These are phyloP conservation scores for Vicugna pacos DNA, from an alignment of 2,113 vertebrate genomes.

Conservation along the genomic window DNA sequence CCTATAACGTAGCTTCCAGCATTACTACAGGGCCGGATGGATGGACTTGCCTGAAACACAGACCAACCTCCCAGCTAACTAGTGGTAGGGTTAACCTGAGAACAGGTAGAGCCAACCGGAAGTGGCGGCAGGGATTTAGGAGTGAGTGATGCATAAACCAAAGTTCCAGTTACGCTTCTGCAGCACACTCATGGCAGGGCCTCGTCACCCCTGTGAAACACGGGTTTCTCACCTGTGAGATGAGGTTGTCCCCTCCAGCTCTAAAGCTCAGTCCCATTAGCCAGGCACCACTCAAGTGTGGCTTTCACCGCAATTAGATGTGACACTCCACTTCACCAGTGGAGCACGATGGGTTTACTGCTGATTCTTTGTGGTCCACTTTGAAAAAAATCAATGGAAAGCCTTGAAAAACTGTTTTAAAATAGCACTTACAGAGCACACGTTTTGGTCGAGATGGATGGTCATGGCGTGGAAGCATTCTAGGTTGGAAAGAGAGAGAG, in stretches of 20 bases:
- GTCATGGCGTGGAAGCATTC: not conserved
- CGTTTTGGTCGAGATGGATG: constrained; percentile 41
- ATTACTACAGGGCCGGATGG: not conserved
- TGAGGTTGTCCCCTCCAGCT: not conserved
- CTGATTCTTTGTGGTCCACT: constrained; percentile 59
- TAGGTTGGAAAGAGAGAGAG: not conserved
- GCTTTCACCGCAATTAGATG: constrained; percentile 16
- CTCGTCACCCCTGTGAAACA: not conserved
- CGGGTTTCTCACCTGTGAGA: not conserved
- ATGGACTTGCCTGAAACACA: not conserved
- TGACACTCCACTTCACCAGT: not conserved
- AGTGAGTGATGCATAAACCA: fast-evolving
- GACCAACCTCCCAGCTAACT: not conserved
- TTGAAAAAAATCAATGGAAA: constrained; percentile 64
- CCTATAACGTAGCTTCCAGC: not conserved
- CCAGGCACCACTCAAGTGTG: not conserved
- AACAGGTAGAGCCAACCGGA: not conserved
- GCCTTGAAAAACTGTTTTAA: constrained; percentile 57
- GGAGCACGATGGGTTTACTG: constrained; percentile 29
- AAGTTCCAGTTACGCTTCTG: not conserved
- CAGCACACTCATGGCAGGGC: not conserved
- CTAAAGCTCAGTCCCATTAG: not conserved
- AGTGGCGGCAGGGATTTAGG: not conserved
- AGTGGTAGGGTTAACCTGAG: not conserved
- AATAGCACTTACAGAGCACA: not conserved